These are phyloP conservation scores for Eupithecia exiguata DNA, from an alignment of 2,888 invertebrate genomes.

Conservation along the genomic window DNA sequence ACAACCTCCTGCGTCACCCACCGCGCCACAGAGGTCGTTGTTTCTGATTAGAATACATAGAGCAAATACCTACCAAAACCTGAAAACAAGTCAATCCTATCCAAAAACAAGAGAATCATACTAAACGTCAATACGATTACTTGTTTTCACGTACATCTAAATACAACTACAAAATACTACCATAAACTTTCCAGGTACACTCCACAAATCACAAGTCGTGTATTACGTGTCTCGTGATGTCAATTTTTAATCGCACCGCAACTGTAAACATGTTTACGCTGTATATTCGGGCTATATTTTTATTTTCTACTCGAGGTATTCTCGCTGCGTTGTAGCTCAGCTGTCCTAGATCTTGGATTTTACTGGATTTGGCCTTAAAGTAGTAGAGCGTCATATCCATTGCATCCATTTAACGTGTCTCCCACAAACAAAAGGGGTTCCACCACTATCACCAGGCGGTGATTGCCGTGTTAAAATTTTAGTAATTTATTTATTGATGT, in stretches of 20 bases:
- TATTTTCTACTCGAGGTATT: slow-evolving; percentile 74
- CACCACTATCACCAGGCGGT: too few relatives aligned
- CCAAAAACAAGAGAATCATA: background rate
- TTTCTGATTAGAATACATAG: too few relatives aligned
- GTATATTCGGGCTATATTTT: slow-evolving; percentile 71
- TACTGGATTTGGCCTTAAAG: slow-evolving; percentile 47
- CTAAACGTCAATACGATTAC: background rate
- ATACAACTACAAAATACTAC: background rate
- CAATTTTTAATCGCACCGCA: slow-evolving; percentile 70
- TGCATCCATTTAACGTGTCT: too few relatives aligned
- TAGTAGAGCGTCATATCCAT: background rate
- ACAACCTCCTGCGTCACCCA: too few relatives aligned
- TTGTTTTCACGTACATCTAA: background rate
- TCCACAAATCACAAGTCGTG: slow-evolving; percentile 56
- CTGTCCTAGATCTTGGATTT: slow-evolving; percentile 39
- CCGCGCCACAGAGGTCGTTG: too few relatives aligned
- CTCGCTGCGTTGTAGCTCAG: slow-evolving; percentile 68
- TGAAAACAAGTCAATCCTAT: background rate
- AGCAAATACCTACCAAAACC: too few relatives aligned
- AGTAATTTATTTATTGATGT: too few relatives aligned
- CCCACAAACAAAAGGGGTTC: too few relatives aligned
- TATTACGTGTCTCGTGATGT: slow-evolving; percentile 47
- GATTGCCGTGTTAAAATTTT: too few relatives aligned
- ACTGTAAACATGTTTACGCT: slow-evolving; percentile 81
- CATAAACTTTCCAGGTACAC: background rate